Conservation (phyloP, 2,113 vertebrate species). For the Sceloporus tristichus region DNA sequence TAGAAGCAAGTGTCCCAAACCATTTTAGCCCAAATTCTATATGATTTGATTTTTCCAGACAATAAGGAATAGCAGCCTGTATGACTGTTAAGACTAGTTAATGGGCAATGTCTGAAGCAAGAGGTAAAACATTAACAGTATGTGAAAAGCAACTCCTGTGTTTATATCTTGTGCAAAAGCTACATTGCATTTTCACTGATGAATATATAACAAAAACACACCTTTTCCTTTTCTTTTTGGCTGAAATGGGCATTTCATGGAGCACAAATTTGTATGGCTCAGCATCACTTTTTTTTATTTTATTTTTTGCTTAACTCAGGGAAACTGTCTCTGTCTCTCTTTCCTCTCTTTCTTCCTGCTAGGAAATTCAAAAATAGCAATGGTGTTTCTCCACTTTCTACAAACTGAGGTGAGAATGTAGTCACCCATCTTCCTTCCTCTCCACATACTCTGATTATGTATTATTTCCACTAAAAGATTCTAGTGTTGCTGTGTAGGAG, state of each 20-base stretch:
- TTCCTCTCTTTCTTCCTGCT: constrained; percentile 61
- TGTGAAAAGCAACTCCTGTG: constrained; percentile 23
- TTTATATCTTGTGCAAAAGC: constrained; percentile 58
- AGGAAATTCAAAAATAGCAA: constrained; percentile 70
- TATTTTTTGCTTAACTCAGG: constrained; percentile 45
- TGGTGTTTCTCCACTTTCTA: constrained; percentile 45
- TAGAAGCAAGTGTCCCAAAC: background rate
- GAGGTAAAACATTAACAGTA: constrained; percentile 37
- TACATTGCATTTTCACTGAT: constrained; percentile 14
- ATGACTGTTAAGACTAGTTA: constrained; percentile 28
- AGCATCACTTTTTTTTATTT: constrained; percentile 44
- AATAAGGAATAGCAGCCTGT: constrained; percentile 37
- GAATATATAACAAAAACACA: background rate
- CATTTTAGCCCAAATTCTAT: background rate
- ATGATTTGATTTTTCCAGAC: background rate
- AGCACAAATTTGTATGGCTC: constrained; percentile 37
- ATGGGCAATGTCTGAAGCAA: constrained; percentile 30
- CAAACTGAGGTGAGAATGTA: constrained; percentile 40
- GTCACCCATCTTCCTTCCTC: background rate
- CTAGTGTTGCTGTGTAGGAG: constrained; percentile 2
- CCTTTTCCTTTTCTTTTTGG: background rate
- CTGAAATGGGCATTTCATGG: constrained; percentile 51
- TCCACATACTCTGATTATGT: constrained; percentile 15
- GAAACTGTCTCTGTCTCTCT: constrained; percentile 42
- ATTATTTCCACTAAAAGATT: constrained; percentile 17